These are phyloP conservation scores for Nycticorax nycticorax DNA, from an alignment of 2,113 vertebrate species.

Conservation along the genomic window DNA sequence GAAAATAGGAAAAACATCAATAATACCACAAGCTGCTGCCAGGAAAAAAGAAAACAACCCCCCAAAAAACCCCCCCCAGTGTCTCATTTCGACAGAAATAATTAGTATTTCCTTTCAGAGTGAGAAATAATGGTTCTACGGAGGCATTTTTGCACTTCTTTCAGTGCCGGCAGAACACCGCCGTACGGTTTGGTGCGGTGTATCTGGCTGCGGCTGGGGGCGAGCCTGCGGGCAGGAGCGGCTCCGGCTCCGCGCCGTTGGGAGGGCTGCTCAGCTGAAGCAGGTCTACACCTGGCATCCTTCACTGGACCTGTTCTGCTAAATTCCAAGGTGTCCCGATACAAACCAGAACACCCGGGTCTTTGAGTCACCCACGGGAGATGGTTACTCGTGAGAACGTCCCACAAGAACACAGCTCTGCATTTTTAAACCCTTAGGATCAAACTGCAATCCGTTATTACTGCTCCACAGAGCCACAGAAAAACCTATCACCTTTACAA, in stretches of 20 bases:
- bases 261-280: background rate
- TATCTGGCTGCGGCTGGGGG: background rate
- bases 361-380: background rate
- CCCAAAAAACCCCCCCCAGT: background rate
- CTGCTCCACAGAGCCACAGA: background rate
- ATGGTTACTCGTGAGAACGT: fast-evolving
- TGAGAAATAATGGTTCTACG: background rate
- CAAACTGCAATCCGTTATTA: background rate
- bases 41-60: background rate
- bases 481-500: background rate
- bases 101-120: conserved; percentile 12
- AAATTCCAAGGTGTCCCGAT: background rate
- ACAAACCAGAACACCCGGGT: background rate
- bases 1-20: background rate
- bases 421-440: background rate
- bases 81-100: background rate
- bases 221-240: background rate
- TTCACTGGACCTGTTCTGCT: background rate
- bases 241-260: too few relatives aligned
- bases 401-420: background rate
- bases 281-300: fast-evolving
- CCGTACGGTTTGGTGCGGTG: background rate
- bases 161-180: background rate
- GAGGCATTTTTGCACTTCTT: background rate
- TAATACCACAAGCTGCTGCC: background rate